These are phyloP conservation scores for Microcebus ravelobensis DNA, from an alignment of 2,113 vertebrate genomes.

Conservation along the genomic window DNA sequence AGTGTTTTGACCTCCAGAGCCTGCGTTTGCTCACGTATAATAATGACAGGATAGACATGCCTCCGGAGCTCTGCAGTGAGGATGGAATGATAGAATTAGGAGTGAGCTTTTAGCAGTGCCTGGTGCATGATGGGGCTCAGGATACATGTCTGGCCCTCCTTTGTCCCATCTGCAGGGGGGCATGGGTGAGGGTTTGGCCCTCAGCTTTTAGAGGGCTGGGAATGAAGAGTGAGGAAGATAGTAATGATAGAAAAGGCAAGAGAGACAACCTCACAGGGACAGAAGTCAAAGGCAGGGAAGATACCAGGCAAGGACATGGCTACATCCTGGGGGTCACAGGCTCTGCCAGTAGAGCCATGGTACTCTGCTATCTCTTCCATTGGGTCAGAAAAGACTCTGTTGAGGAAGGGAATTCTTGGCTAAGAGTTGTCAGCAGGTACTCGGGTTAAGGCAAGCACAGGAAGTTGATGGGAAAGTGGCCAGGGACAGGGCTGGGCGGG, in stretches of 20 bases:
- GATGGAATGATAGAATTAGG: rapidly evolving
- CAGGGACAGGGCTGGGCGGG: not conserved
- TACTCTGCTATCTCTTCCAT: not conserved
- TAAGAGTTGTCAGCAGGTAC: not conserved
- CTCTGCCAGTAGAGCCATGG: not conserved
- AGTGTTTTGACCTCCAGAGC: not conserved
- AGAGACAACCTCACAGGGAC: not conserved
- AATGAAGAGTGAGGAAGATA: not conserved
- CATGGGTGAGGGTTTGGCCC: not conserved
- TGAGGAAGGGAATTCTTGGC: not conserved
- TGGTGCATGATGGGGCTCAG: not conserved
- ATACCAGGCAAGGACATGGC: not conserved
- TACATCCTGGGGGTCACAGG: not conserved
- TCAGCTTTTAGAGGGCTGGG: not conserved
- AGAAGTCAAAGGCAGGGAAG: not conserved
- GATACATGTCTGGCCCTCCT: not conserved
- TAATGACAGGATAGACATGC: not conserved
- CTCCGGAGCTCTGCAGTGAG: not conserved
- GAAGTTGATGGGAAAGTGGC: not conserved
- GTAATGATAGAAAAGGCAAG: not conserved
- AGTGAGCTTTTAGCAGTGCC: not conserved
- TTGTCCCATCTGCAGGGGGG: not conserved
- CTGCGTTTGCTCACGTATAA: not conserved
- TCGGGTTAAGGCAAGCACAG: not conserved
- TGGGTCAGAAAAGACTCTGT: not conserved